phyloP scores from a whole-genome alignment of 1,140 invertebrate species.

The Macrosteles quadrilineatus region DNA sequence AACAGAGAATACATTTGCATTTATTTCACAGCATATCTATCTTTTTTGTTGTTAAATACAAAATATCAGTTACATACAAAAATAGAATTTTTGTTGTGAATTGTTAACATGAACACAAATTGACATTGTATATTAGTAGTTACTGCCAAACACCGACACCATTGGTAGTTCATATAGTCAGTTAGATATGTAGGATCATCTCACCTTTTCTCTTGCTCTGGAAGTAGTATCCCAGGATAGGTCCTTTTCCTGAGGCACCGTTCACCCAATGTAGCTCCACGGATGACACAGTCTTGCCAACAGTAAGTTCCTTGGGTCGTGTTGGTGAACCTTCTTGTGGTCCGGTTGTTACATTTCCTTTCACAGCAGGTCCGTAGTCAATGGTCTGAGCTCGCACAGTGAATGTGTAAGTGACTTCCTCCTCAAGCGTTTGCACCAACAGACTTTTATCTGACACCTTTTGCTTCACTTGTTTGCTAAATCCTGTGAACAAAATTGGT shows the following conservation, averaged over 20 bases:
- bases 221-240: slow-evolving; percentile 90
- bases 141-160: no score
- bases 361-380: slow-evolving; percentile 75
- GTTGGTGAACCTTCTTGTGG: slow-evolving; percentile 91
- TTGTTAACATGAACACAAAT: no score
- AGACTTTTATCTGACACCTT: slow-evolving; percentile 81
- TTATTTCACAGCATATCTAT: no score
- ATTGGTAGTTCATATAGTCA: no score
- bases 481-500: no score
- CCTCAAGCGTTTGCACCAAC: slow-evolving; percentile 82
- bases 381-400: slow-evolving; percentile 87
- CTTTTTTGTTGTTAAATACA: no score
- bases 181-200: no score
- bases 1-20: no score
- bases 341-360: slow-evolving; percentile 87
- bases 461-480: slow-evolving; percentile 93
- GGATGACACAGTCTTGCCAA: slow-evolving; percentile 78
- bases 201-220: slow-evolving; percentile 86
- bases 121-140: no score
- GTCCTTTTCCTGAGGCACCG: slow-evolving; percentile 78
- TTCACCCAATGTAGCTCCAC: slow-evolving; percentile 88
- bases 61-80: no score
- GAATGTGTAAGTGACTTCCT: slow-evolving; percentile 91
- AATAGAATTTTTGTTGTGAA: no score
- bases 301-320: slow-evolving; percentile 67